Percentiles rank a stretch among this genome's conserved stretches.
These are phyloP conservation scores for Cyanocitta stelleri DNA, from an alignment of 2,113 vertebrate species.

Conservation along the genomic window DNA sequence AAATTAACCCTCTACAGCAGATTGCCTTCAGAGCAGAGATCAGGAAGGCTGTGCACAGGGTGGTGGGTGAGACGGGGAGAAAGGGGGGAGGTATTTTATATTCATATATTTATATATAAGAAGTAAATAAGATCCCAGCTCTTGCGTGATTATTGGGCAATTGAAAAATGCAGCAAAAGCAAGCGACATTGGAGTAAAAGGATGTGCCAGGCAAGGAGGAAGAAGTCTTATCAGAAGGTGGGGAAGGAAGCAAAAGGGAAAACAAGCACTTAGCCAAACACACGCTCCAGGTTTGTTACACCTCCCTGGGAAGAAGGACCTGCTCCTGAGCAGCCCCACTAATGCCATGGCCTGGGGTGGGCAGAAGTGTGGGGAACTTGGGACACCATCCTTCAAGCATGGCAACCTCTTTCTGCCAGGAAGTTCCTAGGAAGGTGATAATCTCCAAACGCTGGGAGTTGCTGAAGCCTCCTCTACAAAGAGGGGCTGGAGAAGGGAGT, in stretches of 20 bases:
- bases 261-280: constrained; percentile 40
- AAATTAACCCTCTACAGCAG: not conserved
- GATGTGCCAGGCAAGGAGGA: constrained; percentile 50
- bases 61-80: not conserved
- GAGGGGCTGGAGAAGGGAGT: constrained; percentile 33
- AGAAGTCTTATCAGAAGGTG: not conserved
- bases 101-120: constrained; percentile 45
- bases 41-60: not conserved
- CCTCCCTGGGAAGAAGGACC: not conserved
- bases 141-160: constrained; percentile 42
- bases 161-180: constrained; percentile 63
- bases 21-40: not conserved
- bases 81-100: not conserved
- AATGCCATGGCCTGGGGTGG: not conserved
- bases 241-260: not conserved
- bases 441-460: not conserved
- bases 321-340: not conserved
- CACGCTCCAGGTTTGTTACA: constrained; percentile 12
- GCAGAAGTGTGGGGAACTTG: not conserved
- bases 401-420: not conserved
- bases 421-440: not conserved
- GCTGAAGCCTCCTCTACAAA: constrained; percentile 1
- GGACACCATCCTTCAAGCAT: not conserved
- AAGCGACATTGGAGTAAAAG: constrained; percentile 56
- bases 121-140: constrained; percentile 64